Evolutionary conservation across 1,140 invertebrate species (phyloP), one percentile per base, ranked within the genome.

Genomic region (Atopsyche davidsoni): DNA sequence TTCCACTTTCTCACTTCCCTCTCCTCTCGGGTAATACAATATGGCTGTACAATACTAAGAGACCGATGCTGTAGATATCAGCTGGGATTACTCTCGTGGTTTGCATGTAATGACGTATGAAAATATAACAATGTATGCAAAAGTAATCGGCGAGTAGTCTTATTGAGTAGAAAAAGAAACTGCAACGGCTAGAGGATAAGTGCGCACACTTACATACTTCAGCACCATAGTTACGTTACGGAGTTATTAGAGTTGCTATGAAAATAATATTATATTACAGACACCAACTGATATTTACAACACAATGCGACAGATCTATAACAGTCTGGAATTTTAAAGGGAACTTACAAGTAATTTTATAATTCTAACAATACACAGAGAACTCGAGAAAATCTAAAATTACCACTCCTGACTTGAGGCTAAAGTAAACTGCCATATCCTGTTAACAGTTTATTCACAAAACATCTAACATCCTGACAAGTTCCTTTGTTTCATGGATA

Each of bases 361-460:
- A 51, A 57, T 51, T 51, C 56, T 58, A 58, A 58, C 56, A 58
- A 58, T 58, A 58, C 56, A 58, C 56, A 54, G 56, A 58, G 56
- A 58, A 54, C 32, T 58, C 39, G 56, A 58, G 50, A 58, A 58
- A 58, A 58, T 58, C 51, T 58, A 54, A 53, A 18, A 58, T 53
- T 58, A 58, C 35, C 51, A 58, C 44, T 54, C 47, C 38, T 43
- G 50, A 44, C 36, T 53, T 42, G 25, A 46, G 23, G 34, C 28
- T 31, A 31, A 52, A 53, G 48, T 36, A 49, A 55, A 52, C 50
- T 44, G 49, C 42, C 51, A 53, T 50, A 53, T 53, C 46, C 46
- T 38, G 42, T 42, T 41, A 46, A 49, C 55, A 46, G 42, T 53
- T 57, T 53, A 57, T 47, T 57, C 51, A 57, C 51, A 57, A 56